Evolutionary conservation across 1,140 invertebrate genomes (phyloP), one percentile per base, ranked within the genome.

Genomic region (Lucilia sericata): DNA sequence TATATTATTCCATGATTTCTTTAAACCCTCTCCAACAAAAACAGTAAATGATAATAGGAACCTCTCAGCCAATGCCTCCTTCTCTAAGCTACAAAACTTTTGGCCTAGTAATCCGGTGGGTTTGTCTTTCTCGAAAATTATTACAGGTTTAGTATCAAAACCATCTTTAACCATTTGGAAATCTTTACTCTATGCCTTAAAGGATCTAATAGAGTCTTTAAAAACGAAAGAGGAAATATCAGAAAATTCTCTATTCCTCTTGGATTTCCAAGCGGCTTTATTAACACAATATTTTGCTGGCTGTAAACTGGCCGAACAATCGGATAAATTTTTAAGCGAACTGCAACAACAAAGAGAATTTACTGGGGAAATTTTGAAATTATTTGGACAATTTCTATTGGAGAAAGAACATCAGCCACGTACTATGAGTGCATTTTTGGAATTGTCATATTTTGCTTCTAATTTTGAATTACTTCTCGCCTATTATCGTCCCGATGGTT

Each of bases 121-220:
- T 4, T 82, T 80, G 5, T 87, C 88, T 2, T 91, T 91, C 51
- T 88, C 86, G 0, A 87, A 86, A 19, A 84, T 91, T 1, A 83
- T 91, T 0, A 87, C 86, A 8, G 84, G 86, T 12, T 82, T 91
- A 8, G 88, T 90, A 83, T 86, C 86, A 8, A 91, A 90, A 84
- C 88, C 90, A 1, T 88, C 90, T 2, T 80, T 91, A n/a, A 88
- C 89, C 10, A 88, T 91, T 5, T 91, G 90, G 89, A 87, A 88
- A 47, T 87, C 88, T 49, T 80, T 90, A 36, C 82, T 90, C 1
- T 87, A 87, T 83, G 83, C 85, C 7, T 86, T 91, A 13, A 82
- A 30, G 8, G 89, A 91, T 17, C 74, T 88, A 10, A 78, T 91
- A 7, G 76, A 86, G 21, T 49, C 30, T 25, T 84, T 1, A 17